Evolutionary conservation across 2,888 invertebrate species (phyloP), one percentile per base, ranked within the genome.

Genomic region (Drosophila phalerata): DNA sequence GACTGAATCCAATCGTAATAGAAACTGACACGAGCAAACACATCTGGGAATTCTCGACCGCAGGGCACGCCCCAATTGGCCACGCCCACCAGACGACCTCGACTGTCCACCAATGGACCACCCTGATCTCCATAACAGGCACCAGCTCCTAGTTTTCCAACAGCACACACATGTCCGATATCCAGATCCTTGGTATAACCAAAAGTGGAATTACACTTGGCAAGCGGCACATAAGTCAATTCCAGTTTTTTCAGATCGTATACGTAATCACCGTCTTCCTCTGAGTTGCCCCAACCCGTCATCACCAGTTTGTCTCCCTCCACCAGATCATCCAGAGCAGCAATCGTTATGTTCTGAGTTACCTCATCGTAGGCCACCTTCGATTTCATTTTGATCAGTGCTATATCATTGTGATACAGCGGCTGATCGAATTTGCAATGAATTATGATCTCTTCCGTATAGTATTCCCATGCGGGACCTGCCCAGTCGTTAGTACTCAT

Each of bases 211-310:
- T 93, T 93, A 73, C 94, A 95, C 64, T 93, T 92, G 9, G 93
- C 93, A 61, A 93, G 92, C 0, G 93, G 92, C 42, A 95, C 93
- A 15, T 94, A 93, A 11, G 90, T 91, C 1, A 94, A 89, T 1
- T 94, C 93, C 69, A 95, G 80, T 78, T 93, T 92, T 92, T 93
- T 94, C 60, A 95, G 90, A 48, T 93, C 92, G 68, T 93, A 93
- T 5, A 94, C 93, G 1, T 93, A 90, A 0, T 92, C 90, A 0
- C 93, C 93, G 4, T 92, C 93, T 47, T 93, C 93, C 25, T 93
- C 92, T 0, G 93, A 93, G n/a, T 75, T 93, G 0, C 95, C 95
- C 95, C 95, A 95, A 1, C 95, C 95, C 13, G 94, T 94, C 34
- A 95, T 88, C 0, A 93, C 86, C 9, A 94, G 77, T 0, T 93